phyloP scores from a whole-genome alignment of 2,888 invertebrate species.

The Aelia acuminata region DNA sequence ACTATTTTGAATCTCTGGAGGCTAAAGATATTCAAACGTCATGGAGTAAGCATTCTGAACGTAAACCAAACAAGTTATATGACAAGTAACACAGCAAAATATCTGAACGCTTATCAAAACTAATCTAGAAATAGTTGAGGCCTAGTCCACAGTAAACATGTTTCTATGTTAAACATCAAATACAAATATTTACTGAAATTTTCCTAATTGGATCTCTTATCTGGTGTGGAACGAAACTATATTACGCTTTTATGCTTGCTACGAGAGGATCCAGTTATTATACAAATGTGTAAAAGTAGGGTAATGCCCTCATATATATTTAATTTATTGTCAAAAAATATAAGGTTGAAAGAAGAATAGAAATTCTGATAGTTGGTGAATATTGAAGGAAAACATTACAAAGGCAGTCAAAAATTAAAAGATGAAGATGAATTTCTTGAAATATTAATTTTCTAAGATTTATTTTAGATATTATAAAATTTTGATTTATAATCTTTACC shows the following conservation, averaged over 20 bases:
- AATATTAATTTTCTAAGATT: no score
- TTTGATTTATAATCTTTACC: no score
- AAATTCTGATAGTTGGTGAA: no score
- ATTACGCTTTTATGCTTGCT: background rate
- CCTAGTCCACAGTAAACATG: background rate
- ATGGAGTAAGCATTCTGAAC: background rate
- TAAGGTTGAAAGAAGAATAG: no score
- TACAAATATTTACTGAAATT: background rate
- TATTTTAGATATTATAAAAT: no score
- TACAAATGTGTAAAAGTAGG: background rate
- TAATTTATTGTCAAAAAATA: no score
- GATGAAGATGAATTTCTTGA: no score
- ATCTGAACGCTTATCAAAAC: background rate
- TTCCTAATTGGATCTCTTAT: conserved; percentile 15
- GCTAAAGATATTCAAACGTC: background rate
- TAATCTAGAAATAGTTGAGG: background rate
- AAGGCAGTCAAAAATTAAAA: no score
- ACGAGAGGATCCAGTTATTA: no score
- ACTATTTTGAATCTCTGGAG: background rate
- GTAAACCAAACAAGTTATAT: background rate
- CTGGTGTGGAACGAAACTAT: background rate
- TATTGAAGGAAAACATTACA: no score
- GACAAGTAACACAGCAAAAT: background rate
- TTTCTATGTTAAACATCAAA: background rate
- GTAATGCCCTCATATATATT: no score